Conservation (phyloP, 2,113 vertebrate genomes). For the Engystomops pustulosus region DNA sequence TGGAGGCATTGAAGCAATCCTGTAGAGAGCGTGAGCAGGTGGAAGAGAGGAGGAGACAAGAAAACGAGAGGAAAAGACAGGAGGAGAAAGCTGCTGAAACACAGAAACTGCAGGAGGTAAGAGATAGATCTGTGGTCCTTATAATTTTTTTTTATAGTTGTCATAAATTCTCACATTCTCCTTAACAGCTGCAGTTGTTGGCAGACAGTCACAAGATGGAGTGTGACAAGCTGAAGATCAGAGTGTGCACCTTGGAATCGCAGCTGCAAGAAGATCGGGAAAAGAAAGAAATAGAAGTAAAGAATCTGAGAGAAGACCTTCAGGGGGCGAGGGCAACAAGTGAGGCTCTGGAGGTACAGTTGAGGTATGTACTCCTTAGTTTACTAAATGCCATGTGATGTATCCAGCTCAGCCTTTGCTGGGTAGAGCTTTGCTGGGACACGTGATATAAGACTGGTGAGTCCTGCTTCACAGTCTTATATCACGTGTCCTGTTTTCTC, state of each 20-base stretch:
- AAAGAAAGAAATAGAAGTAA: constrained; percentile 41
- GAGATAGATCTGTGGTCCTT: neutral
- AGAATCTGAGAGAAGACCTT: constrained; percentile 54
- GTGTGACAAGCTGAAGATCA: neutral
- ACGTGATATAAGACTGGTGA: too few relatives aligned
- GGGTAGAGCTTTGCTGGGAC: too few relatives aligned
- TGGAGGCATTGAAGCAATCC: constrained; percentile 59
- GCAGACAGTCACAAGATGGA: constrained; percentile 30
- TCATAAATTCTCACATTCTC: neutral
- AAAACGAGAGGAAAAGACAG: constrained; percentile 59
- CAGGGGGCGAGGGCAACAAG: constrained; percentile 39
- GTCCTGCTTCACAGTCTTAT: too few relatives aligned
- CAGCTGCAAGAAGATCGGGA: constrained; percentile 50
- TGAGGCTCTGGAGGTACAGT: neutral
- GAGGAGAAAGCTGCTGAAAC: constrained; percentile 54
- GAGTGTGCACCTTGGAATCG: constrained; percentile 54
- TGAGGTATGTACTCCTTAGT: constrained; percentile 31
- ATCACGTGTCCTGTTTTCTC: too few relatives aligned
- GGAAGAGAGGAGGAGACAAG: constrained; percentile 62
- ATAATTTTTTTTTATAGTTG: neutral
- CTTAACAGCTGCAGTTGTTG: constrained; percentile 8
- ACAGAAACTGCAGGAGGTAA: constrained; percentile 67
- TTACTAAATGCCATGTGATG: too few relatives aligned
- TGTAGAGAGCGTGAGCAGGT: constrained; percentile 62
- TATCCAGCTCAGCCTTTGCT: too few relatives aligned